Conservation (phyloP, 2,797 vertebrate genomes). For the Enteromius anoplus region DNA sequence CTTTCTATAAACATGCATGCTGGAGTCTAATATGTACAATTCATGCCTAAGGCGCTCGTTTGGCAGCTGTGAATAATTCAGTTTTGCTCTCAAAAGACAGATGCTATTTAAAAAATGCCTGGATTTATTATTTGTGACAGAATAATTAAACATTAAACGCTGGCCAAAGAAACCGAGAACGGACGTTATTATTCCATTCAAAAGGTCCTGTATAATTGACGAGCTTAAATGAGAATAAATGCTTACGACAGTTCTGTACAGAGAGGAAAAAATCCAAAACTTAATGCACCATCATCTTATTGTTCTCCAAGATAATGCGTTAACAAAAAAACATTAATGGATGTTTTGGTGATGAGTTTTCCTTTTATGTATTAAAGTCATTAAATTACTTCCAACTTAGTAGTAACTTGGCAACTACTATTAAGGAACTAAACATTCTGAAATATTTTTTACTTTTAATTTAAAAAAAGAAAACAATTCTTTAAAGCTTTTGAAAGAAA, state of each 20-base stretch:
- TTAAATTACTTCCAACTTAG: no score
- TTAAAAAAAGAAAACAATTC: neutral
- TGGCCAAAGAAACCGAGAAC: constrained; percentile 23
- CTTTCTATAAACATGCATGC: constrained; percentile 25
- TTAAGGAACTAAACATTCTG: neutral
- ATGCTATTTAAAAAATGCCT: constrained; percentile 29
- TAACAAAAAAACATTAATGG: neutral
- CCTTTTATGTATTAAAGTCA: neutral
- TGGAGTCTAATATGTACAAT: constrained; percentile 14
- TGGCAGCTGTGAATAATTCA: constrained; percentile 45
- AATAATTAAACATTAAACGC: constrained; percentile 80
- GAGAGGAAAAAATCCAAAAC: neutral
- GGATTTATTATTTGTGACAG: constrained; percentile 67
- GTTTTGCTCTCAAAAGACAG: constrained; percentile 46
- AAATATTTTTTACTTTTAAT: neutral
- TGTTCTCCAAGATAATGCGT: neutral
- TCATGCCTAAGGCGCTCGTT: constrained; percentile 31
- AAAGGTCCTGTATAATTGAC: constrained; percentile 19
- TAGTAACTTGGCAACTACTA: neutral
- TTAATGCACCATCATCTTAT: neutral
- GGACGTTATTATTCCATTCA: neutral
- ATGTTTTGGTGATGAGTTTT: neutral
- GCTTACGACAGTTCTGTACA: constrained; percentile 34
- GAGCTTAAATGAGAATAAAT: constrained; percentile 16
- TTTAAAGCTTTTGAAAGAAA: neutral